Conservation (phyloP, 2,888 invertebrate genomes). For the Drosophila greeni region DNA sequence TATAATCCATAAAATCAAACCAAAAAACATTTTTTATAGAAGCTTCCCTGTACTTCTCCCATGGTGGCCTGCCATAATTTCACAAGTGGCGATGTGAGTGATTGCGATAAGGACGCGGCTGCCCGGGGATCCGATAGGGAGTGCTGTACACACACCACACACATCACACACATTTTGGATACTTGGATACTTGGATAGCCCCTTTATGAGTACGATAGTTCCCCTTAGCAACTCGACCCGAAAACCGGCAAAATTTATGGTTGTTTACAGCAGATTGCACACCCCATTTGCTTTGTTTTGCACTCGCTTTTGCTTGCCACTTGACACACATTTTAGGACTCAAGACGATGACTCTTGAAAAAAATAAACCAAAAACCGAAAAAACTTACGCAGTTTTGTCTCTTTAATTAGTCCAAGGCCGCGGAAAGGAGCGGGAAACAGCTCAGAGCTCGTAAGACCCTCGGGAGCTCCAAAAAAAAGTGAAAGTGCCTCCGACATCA, state of each 20-base stretch:
- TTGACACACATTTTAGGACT: constrained; percentile 62
- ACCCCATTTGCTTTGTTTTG: constrained; percentile 75
- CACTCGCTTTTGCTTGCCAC: constrained; percentile 55
- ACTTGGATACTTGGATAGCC: constrained; percentile 17
- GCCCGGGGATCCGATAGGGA: constrained; percentile 10
- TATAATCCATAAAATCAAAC: too few relatives aligned
- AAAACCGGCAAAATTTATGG: constrained; percentile 65
- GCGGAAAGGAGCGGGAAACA: constrained; percentile 7
- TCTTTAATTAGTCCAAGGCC: constrained; percentile 60
- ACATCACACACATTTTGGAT: constrained; percentile 2
- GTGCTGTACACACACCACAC: background rate
- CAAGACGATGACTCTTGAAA: constrained; percentile 39
- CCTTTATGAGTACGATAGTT: constrained; percentile 59
- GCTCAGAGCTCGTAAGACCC: constrained; percentile 18
- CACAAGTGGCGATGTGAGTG: constrained; percentile 70
- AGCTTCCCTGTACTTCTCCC: constrained; percentile 13
- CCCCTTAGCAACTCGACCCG: constrained; percentile 23
- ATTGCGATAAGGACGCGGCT: constrained; percentile 66
- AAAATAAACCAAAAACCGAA: too few relatives aligned
- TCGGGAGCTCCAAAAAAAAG: constrained; percentile 35
- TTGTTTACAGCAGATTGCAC: constrained; percentile 75
- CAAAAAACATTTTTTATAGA: too few relatives aligned
- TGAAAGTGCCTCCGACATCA: constrained; percentile 58
- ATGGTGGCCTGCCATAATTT: constrained; percentile 48
- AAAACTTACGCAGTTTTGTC: constrained; percentile 43